Evolutionary conservation across 2,797 vertebrate species (phyloP).

Genomic region (Cirrhinus molitorella): DNA sequence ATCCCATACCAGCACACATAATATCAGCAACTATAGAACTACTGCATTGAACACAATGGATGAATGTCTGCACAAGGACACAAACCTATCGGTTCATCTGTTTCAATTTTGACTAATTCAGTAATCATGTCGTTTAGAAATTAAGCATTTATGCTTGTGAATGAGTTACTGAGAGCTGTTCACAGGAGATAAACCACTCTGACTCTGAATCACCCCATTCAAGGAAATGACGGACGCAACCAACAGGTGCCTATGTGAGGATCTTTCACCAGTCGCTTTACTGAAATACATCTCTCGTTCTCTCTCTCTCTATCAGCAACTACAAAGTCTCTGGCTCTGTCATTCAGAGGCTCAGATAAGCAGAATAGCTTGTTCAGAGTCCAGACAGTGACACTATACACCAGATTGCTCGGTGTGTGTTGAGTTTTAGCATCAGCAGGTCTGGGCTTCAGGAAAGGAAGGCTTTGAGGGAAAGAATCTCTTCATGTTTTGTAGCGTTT

Average conservation of each 20-base stretch:
- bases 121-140: slow-evolving; percentile 39
- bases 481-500: slow-evolving; percentile 70
- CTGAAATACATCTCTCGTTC: slow-evolving; percentile 71
- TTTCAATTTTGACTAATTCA: slow-evolving; percentile 45
- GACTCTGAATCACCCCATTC: slow-evolving; percentile 80
- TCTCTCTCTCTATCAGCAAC: slow-evolving; percentile 70
- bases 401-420: slow-evolving; percentile 71
- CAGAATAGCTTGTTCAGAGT: slow-evolving; percentile 76
- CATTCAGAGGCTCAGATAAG: slow-evolving; percentile 80
- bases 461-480: slow-evolving; percentile 70
- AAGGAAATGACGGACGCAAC: slow-evolving; percentile 64
- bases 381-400: slow-evolving; percentile 81
- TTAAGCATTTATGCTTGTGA: slow-evolving; percentile 33
- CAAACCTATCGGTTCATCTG: slow-evolving; percentile 24
- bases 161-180: slow-evolving; percentile 49
- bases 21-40: slow-evolving; percentile 12
- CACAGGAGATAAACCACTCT: slow-evolving; percentile 73
- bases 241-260: slow-evolving; percentile 61
- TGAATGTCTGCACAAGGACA: not conserved
- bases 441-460: slow-evolving; percentile 70
- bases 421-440: slow-evolving; percentile 76
- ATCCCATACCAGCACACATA: not conserved
- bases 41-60: slow-evolving; percentile 18
- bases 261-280: slow-evolving; percentile 73
- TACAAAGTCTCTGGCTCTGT: slow-evolving; percentile 79